These are phyloP conservation scores for Hiodon tergisus DNA, from an alignment of 2,113 vertebrate species.

Conservation along the genomic window DNA sequence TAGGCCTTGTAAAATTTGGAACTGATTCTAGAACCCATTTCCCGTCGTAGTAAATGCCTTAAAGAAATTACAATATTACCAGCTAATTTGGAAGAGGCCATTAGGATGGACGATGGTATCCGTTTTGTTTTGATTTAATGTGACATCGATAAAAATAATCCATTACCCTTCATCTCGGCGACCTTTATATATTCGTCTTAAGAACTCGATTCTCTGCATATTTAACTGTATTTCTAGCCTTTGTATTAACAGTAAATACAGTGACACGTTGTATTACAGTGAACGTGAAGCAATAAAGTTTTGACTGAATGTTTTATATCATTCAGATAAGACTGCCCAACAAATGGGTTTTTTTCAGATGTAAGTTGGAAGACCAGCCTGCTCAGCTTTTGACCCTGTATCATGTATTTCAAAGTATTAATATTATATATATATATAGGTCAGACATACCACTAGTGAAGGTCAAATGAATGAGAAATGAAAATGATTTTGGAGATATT, in stretches of 20 bases:
- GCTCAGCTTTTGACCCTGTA: no score
- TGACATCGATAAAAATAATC: constrained; percentile 66
- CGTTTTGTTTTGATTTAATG: constrained; percentile 56
- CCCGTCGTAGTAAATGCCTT: constrained; percentile 20
- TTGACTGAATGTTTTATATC: neutral
- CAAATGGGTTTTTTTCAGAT: no score
- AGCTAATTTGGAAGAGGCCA: constrained; percentile 32
- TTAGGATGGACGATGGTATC: constrained; percentile 24
- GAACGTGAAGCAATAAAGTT: constrained; percentile 41
- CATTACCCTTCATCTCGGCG: constrained; percentile 68
- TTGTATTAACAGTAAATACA: constrained; percentile 53
- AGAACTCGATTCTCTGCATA: constrained; percentile 79
- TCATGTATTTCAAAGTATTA: no score
- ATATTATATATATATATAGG: no score
- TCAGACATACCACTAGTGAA: no score
- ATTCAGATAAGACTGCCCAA: neutral
- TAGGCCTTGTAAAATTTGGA: constrained; percentile 15
- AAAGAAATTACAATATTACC: constrained; percentile 22
- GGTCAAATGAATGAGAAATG: no score
- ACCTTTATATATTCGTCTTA: constrained; percentile 77
- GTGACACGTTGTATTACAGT: constrained; percentile 35
- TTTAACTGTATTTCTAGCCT: constrained; percentile 77
- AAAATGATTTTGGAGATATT: no score
- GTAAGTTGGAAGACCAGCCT: no score
- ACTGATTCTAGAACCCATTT: constrained; percentile 26